Conservation (phyloP, 92 coral and sea anemone species). For the Siderastrea radians region DNA sequence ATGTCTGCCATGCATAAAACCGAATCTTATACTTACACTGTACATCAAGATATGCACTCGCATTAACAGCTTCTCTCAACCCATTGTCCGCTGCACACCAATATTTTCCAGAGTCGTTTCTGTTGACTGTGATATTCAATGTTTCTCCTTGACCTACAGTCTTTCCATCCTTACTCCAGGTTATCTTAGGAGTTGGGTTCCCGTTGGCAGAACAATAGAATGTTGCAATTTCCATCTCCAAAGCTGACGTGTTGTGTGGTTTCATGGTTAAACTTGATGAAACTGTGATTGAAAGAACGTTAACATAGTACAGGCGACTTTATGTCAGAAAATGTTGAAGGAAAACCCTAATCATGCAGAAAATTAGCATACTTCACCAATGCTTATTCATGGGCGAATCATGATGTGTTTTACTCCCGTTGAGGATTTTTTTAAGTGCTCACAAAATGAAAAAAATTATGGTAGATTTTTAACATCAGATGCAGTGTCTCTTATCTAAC, state of each 20-base stretch:
- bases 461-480: too few species aligned
- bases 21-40: background rate
- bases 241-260: background rate
- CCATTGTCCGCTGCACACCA: slow-evolving; percentile 23
- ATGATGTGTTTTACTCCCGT: too few species aligned
- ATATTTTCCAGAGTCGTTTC: slow-evolving; percentile 20
- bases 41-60: slow-evolving; percentile 6
- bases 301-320: background rate
- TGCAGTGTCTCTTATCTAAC: too few species aligned
- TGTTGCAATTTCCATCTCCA: background rate
- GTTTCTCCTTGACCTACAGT: background rate
- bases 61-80: background rate
- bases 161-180: slow-evolving; percentile 20
- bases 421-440: too few species aligned
- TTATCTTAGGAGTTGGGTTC: slow-evolving; percentile 26
- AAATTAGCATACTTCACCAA: too few species aligned
- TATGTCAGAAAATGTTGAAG: too few species aligned
- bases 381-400: too few species aligned
- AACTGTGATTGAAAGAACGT: background rate
- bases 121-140: background rate
- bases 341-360: too few species aligned
- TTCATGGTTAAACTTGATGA: background rate
- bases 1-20: too few species aligned
- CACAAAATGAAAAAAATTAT: too few species aligned
- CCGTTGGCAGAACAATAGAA: slow-evolving; percentile 25